A percentile compares a stretch with the other conserved stretches of the same genome.
These are phyloP conservation scores for Rhogogaster chlorosoma DNA, from an alignment of 2,888 invertebrate species.

Conservation along the genomic window DNA sequence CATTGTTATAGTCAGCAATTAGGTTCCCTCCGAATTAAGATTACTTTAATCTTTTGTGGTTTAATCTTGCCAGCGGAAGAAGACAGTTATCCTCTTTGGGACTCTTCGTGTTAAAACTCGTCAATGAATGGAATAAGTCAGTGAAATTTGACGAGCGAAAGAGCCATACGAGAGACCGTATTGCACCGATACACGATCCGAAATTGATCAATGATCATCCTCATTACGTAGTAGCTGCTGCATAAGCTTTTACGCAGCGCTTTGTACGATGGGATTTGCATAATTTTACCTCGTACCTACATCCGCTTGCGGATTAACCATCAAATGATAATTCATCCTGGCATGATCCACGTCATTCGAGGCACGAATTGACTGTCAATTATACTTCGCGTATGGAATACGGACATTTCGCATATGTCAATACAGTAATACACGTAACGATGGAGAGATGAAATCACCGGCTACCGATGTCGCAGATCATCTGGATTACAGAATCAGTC, in stretches of 20 bases:
- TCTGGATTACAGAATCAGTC: background rate
- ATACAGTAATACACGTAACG: background rate
- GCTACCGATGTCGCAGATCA: background rate
- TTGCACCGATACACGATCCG: background rate
- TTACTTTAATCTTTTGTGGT: background rate
- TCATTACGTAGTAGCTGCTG: background rate
- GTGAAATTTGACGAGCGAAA: background rate
- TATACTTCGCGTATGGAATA: background rate
- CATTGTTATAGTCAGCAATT: background rate
- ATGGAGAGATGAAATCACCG: background rate
- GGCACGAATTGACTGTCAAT: constrained; percentile 37
- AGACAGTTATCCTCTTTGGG: background rate
- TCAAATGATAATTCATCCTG: constrained; percentile 42
- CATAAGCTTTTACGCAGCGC: background rate
- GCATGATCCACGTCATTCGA: constrained; percentile 21
- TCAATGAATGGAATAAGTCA: background rate
- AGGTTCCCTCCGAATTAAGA: background rate
- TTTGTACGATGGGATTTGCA: constrained; percentile 15
- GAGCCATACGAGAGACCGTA: background rate
- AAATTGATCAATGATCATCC: constrained; percentile 4
- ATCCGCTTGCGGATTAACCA: background rate
- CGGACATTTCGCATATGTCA: background rate
- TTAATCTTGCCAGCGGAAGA: background rate
- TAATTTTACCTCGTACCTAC: constrained; percentile 5
- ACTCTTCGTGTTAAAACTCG: background rate